phyloP scores from a whole-genome alignment of 2,888 invertebrate genomes.

The Phragmatobia fuliginosa region DNA sequence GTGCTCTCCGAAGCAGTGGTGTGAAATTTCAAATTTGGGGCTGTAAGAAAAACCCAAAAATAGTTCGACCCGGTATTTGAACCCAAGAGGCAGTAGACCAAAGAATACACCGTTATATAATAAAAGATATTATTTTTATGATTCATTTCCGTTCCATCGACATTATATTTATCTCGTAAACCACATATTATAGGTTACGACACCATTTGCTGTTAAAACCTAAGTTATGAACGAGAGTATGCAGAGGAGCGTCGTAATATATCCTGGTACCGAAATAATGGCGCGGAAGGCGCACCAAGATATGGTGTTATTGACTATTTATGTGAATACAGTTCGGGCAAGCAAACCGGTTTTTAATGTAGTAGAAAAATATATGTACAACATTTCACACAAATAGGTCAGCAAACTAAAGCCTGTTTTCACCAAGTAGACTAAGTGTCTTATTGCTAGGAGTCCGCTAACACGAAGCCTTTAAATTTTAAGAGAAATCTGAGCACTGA shows the following conservation, averaged over 20 bases:
- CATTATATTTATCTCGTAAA: slow-evolving; percentile 67
- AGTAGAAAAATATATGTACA: background rate
- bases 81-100: too few relatives aligned
- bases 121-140: slow-evolving; percentile 66
- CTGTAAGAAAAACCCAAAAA: too few relatives aligned
- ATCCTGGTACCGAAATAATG: slow-evolving; percentile 47
- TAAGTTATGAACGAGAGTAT: slow-evolving; percentile 68
- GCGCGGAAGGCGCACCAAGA: slow-evolving; percentile 27
- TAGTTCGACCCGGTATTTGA: too few relatives aligned
- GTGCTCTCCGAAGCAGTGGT: too few relatives aligned
- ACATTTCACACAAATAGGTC: background rate
- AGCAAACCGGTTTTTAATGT: slow-evolving; percentile 1
- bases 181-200: slow-evolving; percentile 70
- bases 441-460: too few relatives aligned
- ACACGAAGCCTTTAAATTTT: too few relatives aligned
- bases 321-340: slow-evolving; percentile 12
- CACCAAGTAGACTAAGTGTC: too few relatives aligned
- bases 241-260: slow-evolving; percentile 63
- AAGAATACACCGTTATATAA: slow-evolving; percentile 46
- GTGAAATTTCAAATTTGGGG: too few relatives aligned
- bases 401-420: too few relatives aligned
- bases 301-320: slow-evolving; percentile 36
- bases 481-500: too few relatives aligned
- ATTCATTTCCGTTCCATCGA: slow-evolving; percentile 57
- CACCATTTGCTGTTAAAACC: slow-evolving; percentile 67